Percentiles rank a stretch among this genome's conserved stretches.
These are phyloP conservation scores for Centropus unirufus DNA, from an alignment of 2,113 vertebrate genomes.

Conservation along the genomic window DNA sequence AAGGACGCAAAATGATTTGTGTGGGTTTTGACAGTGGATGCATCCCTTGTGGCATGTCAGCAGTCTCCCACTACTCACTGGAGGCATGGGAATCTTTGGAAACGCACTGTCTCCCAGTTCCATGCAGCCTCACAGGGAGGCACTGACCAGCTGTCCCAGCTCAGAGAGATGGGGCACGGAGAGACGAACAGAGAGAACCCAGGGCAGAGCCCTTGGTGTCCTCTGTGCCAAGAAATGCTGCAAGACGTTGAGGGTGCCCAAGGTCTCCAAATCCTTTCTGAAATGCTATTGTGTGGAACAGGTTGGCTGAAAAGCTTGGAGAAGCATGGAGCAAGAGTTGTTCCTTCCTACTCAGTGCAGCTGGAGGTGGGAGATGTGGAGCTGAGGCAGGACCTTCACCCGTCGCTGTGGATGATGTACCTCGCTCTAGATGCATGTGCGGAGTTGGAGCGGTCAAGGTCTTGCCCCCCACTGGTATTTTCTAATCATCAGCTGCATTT, in stretches of 20 bases:
- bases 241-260: neutral
- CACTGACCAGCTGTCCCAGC: neutral
- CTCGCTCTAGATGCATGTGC: neutral
- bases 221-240: neutral
- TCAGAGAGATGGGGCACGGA: neutral
- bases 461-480: neutral
- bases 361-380: neutral
- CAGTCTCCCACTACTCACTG: neutral
- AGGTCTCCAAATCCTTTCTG: neutral
- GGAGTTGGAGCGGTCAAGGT: neutral
- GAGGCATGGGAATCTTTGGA: neutral
- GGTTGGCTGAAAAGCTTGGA: neutral
- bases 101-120: neutral
- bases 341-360: neutral
- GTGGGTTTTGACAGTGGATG: neutral
- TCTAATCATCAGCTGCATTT: neutral
- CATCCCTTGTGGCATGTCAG: neutral
- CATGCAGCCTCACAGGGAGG: neutral
- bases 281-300: neutral
- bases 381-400: neutral
- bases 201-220: neutral
- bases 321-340: neutral
- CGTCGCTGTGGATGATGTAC: neutral
- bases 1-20: slow-evolving; percentile 18
- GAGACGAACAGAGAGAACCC: neutral